Conservation (phyloP, 2,113 vertebrate genomes). For the Lontra canadensis region DNA sequence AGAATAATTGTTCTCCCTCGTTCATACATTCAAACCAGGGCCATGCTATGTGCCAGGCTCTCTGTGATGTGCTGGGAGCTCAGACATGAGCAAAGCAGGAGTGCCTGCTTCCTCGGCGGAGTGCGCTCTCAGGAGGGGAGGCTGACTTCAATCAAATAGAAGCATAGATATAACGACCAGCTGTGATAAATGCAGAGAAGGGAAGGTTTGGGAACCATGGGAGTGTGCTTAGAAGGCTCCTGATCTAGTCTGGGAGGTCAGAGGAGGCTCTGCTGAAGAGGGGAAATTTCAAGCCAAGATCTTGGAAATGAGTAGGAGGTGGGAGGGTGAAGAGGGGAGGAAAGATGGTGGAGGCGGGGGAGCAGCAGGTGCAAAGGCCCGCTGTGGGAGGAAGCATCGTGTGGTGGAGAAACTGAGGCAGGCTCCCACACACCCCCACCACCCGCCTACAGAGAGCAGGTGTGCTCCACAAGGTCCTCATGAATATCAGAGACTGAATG, state of each 20-base stretch:
- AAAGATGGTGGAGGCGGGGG: background rate
- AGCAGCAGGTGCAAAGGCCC: background rate
- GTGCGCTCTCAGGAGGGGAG: background rate
- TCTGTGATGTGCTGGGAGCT: background rate
- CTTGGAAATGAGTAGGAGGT: background rate
- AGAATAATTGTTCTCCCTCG: background rate
- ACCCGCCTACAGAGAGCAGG: background rate
- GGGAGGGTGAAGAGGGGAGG: background rate
- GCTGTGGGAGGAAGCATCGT: rapidly evolving
- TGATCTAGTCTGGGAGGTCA: background rate
- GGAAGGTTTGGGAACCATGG: background rate
- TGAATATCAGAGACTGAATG: background rate
- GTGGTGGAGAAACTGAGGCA: background rate
- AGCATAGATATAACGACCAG: background rate
- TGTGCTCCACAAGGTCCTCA: background rate
- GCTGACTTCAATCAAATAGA: background rate
- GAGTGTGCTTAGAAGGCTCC: background rate
- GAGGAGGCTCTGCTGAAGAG: background rate
- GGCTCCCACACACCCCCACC: no score
- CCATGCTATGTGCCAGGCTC: background rate
- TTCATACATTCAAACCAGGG: background rate
- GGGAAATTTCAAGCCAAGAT: background rate
- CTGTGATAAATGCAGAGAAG: background rate
- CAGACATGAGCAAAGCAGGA: background rate
- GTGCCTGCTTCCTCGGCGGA: background rate